Percentiles rank a stretch among this genome's conserved stretches.
These are phyloP conservation scores for Patella pellucida DNA, from an alignment of 2,888 invertebrate genomes.

Conservation along the genomic window DNA sequence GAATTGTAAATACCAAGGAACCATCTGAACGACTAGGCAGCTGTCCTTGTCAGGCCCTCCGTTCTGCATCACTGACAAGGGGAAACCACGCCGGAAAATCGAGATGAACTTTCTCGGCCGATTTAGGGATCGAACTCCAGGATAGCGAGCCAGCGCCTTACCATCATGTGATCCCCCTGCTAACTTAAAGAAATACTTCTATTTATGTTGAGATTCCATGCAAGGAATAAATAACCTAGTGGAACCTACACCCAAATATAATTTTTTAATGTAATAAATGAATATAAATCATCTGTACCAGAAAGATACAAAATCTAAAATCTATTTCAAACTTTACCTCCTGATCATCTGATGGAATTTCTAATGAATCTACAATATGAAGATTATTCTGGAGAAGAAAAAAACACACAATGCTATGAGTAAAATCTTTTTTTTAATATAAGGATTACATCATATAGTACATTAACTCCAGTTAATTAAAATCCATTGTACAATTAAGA, in stretches of 20 bases:
- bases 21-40: too few species aligned
- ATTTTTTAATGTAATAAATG: background rate
- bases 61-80: too few species aligned
- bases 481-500: background rate
- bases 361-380: slow-evolving; percentile 88
- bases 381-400: slow-evolving; percentile 83
- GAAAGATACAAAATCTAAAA: background rate
- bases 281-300: background rate
- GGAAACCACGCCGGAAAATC: too few species aligned
- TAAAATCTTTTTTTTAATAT: too few species aligned
- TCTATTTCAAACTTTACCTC: slow-evolving; percentile 56
- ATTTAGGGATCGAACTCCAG: too few species aligned
- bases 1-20: too few species aligned
- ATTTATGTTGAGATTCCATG: background rate
- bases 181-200: too few species aligned
- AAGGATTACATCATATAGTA: too few species aligned
- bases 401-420: background rate
- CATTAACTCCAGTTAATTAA: background rate
- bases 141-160: too few species aligned
- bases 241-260: background rate
- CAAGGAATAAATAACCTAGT: background rate
- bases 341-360: slow-evolving; percentile 86
- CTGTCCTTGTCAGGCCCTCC: too few species aligned
- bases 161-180: too few species aligned
- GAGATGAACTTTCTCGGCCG: too few species aligned